Evolutionary conservation across 2,888 invertebrate genomes (phyloP).

Genomic region (Tenthredo notha): DNA sequence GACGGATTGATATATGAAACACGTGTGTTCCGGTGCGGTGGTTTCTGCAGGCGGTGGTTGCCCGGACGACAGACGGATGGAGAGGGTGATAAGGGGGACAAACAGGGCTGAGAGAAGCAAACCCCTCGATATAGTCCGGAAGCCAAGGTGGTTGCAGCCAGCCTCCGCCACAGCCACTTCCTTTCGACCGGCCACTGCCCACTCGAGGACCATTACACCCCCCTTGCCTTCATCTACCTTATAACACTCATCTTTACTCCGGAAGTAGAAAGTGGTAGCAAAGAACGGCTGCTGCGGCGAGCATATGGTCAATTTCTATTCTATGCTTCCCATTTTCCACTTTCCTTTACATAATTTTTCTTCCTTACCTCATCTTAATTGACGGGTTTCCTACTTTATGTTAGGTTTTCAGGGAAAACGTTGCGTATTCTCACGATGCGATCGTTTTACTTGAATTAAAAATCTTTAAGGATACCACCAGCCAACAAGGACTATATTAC

Average conservation of each 20-base stretch:
- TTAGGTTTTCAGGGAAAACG: not conserved
- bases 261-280: conserved; percentile 48
- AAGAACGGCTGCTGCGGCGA: conserved; percentile 11
- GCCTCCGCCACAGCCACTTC: conserved; percentile 74
- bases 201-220: conserved; percentile 11
- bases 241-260: conserved; percentile 39
- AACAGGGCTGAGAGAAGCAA: conserved; percentile 1
- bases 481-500: not conserved
- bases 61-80: conserved; percentile 60
- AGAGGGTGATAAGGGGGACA: conserved; percentile 26
- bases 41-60: conserved; percentile 49
- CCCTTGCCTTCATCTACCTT: not conserved
- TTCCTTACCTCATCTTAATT: not conserved
- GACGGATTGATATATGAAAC: conserved; percentile 41
- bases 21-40: conserved; percentile 45
- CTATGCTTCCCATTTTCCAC: conserved; percentile 23
- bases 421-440: not conserved
- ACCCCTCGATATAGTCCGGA: conserved; percentile 69
- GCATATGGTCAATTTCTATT: conserved; percentile 48
- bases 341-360: not conserved
- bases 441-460: not conserved
- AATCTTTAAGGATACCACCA: not conserved
- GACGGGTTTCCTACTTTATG: not conserved
- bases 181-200: conserved; percentile 56
- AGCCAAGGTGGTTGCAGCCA: conserved; percentile 77